These are phyloP conservation scores for Anas bernieri DNA, from an alignment of 2,797 vertebrate species.

Conservation along the genomic window DNA sequence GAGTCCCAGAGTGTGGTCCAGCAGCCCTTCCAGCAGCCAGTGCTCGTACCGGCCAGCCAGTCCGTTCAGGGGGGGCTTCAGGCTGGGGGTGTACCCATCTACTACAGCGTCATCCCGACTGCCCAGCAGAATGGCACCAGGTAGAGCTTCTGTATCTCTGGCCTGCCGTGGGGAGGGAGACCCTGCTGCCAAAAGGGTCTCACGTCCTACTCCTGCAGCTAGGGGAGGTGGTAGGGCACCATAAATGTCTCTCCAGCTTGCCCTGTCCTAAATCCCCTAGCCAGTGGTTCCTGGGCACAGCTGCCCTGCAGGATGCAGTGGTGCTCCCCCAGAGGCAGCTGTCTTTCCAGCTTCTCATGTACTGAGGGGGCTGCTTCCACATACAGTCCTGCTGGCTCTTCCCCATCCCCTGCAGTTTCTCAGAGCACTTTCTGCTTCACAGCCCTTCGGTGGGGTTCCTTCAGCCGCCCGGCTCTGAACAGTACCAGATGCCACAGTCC, in stretches of 20 bases:
- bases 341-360: neutral
- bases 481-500: conserved; percentile 95
- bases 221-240: neutral
- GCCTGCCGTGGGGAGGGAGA: neutral
- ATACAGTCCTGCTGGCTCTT: neutral
- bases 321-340: neutral
- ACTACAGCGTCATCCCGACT: conserved; percentile 94
- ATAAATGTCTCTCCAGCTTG: neutral
- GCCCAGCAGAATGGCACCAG: conserved; percentile 96
- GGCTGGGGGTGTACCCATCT: conserved; percentile 87
- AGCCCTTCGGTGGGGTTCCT: conserved; percentile 95
- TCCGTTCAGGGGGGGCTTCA: conserved; percentile 93
- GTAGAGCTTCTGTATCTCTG: conserved; percentile 65
- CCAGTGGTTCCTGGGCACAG: neutral
- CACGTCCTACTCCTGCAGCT: neutral
- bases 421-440: conserved; percentile 10
- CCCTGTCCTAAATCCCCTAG: neutral
- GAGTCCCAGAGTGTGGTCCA: conserved; percentile 93
- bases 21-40: conserved; percentile 95
- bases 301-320: neutral
- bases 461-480: conserved; percentile 92
- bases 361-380: neutral
- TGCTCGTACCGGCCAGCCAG: conserved; percentile 94
- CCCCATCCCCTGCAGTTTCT: neutral
- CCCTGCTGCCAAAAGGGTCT: neutral